Evolutionary conservation across 2,113 vertebrate species (phyloP), one percentile per base, ranked within the genome.

Genomic region (Hippocampus comes): DNA sequence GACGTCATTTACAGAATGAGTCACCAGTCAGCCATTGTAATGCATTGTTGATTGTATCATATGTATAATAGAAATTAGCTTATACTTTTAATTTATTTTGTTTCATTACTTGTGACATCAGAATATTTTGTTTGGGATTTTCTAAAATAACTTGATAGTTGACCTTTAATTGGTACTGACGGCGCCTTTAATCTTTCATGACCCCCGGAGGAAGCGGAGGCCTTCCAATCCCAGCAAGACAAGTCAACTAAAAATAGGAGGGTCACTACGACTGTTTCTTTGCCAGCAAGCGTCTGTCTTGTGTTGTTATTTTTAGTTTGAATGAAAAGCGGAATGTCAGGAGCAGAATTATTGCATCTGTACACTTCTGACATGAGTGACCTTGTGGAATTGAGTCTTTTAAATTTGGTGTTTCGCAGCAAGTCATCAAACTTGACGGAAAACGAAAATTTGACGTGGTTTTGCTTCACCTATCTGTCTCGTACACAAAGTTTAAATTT

Each of bases 171-270:
- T 81, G 77, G 63, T 76, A 66, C 78, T 79, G 79, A 80, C 75
- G 75, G 66, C 68, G 11, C 71, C 48, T 86, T 89, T 74, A 88
- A 88, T 87, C 78, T 86, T 90, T 84, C 46, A 81, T 87, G 69
- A 85, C 82, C 75, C 78, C 23, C 14, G 21, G 64, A 63, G 77
- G 83, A 79, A 71, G 46, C 49, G 11, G 51, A 83, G 57, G 71
- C 76, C 82, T 82, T 78, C 63, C 78, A 70, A 74, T 83, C 63
- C 70, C 67, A 78, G 77, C 60, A 77, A 77, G 78, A 68, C 27
- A 67, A 63, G 64, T 9, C 20, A 1, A 46, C 79, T 80, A 77
- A 83, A 90, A 85, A 86, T 81, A 85, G 74, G 51, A 81, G 72
- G 73, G 71, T 85, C 81, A 82, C 51, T 34, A 60, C 76, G 77